phyloP scores from a whole-genome alignment of 1,140 invertebrate genomes.

The Coelopa frigida region DNA sequence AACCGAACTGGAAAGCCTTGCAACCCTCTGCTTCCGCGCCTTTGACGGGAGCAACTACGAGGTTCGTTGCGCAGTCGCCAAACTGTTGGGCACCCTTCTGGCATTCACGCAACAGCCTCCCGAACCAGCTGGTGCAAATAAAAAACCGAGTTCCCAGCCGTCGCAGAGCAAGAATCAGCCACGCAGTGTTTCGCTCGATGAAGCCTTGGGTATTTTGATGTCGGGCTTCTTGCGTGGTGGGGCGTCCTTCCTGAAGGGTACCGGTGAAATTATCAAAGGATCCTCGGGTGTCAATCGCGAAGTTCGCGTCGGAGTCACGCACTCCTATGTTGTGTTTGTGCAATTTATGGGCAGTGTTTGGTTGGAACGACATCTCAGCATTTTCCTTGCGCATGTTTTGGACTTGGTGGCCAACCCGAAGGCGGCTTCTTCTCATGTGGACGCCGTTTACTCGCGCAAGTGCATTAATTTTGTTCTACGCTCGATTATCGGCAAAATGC shows the following conservation, averaged over 20 bases:
- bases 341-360: conserved; percentile 88
- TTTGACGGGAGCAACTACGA: conserved; percentile 94
- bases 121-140: conserved; percentile 20
- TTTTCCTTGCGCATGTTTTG: conserved; percentile 80
- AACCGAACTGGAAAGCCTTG: conserved; percentile 81
- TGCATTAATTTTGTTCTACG: conserved; percentile 94
- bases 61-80: conserved; percentile 84
- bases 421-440: conserved; percentile 89
- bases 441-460: conserved; percentile 95
- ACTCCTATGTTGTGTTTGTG: conserved; percentile 90
- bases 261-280: conserved; percentile 93
- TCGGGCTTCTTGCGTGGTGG: conserved; percentile 93
- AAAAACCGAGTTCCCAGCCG: conserved; percentile 23
- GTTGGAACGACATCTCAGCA: conserved; percentile 86
- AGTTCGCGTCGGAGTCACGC: conserved; percentile 90
- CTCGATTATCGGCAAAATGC: conserved; percentile 82
- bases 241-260: conserved; percentile 89
- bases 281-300: conserved; percentile 86
- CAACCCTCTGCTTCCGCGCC: conserved; percentile 81
- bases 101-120: conserved; percentile 66
- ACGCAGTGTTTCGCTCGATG: conserved; percentile 74
- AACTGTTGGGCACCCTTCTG: conserved; percentile 73
- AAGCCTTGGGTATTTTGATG: conserved; percentile 84
- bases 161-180: conserved; percentile 22
- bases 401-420: conserved; percentile 91